Percentiles rank a stretch among this genome's conserved stretches.
These are phyloP conservation scores for Speoplatyrhinus poulsoni DNA, from an alignment of 2,113 vertebrate species.

Conservation along the genomic window DNA sequence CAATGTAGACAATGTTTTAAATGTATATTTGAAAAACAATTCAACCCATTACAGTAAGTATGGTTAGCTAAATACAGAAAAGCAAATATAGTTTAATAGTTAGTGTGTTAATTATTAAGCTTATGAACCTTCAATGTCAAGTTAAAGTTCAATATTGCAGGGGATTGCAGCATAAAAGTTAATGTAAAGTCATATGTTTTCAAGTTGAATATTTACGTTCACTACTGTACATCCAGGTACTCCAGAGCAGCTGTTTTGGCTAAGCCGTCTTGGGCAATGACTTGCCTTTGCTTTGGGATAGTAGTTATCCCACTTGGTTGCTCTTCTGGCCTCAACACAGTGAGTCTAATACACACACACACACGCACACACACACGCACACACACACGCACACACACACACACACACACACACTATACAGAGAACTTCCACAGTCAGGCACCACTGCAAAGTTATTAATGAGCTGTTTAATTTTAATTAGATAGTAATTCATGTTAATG, in stretches of 20 bases:
- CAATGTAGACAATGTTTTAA: too few species aligned
- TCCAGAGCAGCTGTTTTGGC: conserved; percentile 36
- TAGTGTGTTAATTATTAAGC: too few species aligned
- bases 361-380: conserved; percentile 19
- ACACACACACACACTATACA: conserved; percentile 51
- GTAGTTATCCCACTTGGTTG: conserved; percentile 63
- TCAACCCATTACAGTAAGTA: too few species aligned
- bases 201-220: conserved; percentile 26
- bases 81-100: too few species aligned
- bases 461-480: conserved; percentile 82
- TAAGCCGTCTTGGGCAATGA: conserved; percentile 47
- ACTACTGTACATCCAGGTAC: conserved; percentile 6
- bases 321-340: conserved; percentile 65
- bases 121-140: too few species aligned
- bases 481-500: conserved; percentile 83
- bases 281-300: conserved; percentile 56
- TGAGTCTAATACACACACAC: conserved; percentile 21
- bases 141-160: too few species aligned
- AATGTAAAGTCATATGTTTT: conserved; percentile 51
- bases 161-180: conserved; percentile 14
- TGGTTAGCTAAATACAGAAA: too few species aligned
- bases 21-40: too few species aligned
- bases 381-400: conserved; percentile 9
- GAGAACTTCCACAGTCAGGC: conserved; percentile 70
- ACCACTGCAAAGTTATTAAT: conserved; percentile 79